phyloP scores from a whole-genome alignment of 1,140 invertebrate species.

The Drosophila ercepeae region DNA sequence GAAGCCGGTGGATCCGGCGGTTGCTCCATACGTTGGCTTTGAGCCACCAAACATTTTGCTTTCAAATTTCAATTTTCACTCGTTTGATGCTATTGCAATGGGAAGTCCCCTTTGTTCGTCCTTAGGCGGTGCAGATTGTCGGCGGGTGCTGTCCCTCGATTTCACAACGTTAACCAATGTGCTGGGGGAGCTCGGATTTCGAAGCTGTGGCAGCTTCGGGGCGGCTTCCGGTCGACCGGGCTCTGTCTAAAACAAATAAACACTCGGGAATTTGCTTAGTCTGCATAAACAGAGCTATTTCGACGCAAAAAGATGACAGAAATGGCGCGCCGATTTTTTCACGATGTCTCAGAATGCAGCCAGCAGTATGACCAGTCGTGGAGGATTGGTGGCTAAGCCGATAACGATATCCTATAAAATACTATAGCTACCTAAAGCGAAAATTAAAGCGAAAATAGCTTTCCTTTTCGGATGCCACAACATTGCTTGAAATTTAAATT shows the following conservation, averaged over 20 bases:
- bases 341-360: slow-evolving; percentile 18
- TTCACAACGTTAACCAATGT: slow-evolving; percentile 23
- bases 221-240: neutral
- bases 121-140: slow-evolving; percentile 1
- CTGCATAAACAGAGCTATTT: slow-evolving; percentile 12
- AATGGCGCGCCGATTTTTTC: slow-evolving; percentile 50
- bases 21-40: slow-evolving; percentile 78
- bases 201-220: neutral
- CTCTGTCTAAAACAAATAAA: slow-evolving; percentile 12
- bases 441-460: no score
- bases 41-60: slow-evolving; percentile 75
- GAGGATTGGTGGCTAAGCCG: no score
- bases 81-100: neutral
- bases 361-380: slow-evolving; percentile 12
- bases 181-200: neutral
- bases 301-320: slow-evolving; percentile 36
- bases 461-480: neutral
- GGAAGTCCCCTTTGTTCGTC: slow-evolving; percentile 16
- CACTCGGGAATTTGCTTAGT: slow-evolving; percentile 15
- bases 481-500: no score
- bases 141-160: slow-evolving; percentile 22
- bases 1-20: slow-evolving; percentile 63
- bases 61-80: neutral
- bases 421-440: neutral
- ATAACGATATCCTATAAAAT: neutral